Conservation (phyloP, 2,113 vertebrate species). For the Otus sunia region DNA sequence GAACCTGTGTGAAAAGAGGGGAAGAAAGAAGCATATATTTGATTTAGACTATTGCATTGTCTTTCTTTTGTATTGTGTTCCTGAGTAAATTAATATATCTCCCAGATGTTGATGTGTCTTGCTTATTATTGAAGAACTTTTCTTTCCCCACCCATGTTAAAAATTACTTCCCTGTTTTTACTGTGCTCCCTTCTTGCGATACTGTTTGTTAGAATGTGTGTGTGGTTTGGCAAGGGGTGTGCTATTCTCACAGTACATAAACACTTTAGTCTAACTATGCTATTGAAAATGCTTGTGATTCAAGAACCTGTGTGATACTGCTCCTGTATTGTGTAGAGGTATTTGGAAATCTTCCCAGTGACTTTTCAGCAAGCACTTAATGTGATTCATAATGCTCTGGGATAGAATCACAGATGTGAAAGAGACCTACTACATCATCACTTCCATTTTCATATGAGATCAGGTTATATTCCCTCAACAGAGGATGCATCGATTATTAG, state of each 20-base stretch:
- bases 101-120: background rate
- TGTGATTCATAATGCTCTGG: background rate
- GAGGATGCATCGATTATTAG: background rate
- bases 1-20: background rate
- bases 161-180: background rate
- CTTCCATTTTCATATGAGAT: background rate
- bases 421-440: background rate
- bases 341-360: slow-evolving; percentile 41
- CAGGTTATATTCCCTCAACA: background rate
- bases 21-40: background rate
- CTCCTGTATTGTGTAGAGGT: background rate
- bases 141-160: background rate
- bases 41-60: background rate
- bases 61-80: background rate
- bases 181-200: background rate
- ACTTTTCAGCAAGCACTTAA: slow-evolving; percentile 16
- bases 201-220: background rate
- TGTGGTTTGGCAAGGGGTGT: background rate
- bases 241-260: background rate
- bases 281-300: background rate
- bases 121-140: background rate
- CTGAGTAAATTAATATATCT: background rate
- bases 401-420: background rate
- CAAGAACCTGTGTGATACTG: background rate
- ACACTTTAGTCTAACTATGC: background rate